Evolutionary conservation across 2,888 invertebrate species (phyloP).

Genomic region (Oscheius sp.): DNA sequence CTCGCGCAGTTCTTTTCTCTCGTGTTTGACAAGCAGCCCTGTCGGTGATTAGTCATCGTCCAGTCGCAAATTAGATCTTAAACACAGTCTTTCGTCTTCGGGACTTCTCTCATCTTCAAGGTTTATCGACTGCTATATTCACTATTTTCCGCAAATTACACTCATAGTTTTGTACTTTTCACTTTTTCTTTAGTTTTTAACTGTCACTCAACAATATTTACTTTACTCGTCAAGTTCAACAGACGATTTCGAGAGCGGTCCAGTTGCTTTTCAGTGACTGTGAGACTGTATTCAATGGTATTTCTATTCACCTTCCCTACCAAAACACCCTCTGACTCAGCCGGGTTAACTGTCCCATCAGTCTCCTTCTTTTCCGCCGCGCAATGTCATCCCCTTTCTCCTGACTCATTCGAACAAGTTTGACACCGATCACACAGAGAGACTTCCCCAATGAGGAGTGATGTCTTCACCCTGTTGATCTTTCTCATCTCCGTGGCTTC

Average conservation of each 20-base stretch:
- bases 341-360: constrained; percentile 12
- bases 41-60: constrained; percentile 22
- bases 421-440: not conserved
- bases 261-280: too few relatives aligned
- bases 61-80: constrained; percentile 1
- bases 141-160: too few relatives aligned
- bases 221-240: too few relatives aligned
- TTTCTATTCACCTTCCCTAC: not conserved
- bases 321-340: constrained; percentile 18
- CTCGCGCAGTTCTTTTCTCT: constrained; percentile 27
- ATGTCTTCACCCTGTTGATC: constrained; percentile 27
- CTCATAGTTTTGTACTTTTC: not conserved
- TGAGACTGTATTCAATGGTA: too few relatives aligned
- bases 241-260: too few relatives aligned
- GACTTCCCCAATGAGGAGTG: constrained; percentile 12
- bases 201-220: too few relatives aligned
- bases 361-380: constrained; percentile 3
- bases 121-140: not conserved
- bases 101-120: not conserved
- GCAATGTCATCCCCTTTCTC: not conserved
- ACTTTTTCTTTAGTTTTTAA: not conserved
- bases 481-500: constrained; percentile 19
- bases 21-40: constrained; percentile 25
- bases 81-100: not conserved
- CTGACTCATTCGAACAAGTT: constrained; percentile 20